Evolutionary conservation across 53 echinoderm and acorn worm species (phyloP).

Genomic region (Patiria pectinifera): DNA sequence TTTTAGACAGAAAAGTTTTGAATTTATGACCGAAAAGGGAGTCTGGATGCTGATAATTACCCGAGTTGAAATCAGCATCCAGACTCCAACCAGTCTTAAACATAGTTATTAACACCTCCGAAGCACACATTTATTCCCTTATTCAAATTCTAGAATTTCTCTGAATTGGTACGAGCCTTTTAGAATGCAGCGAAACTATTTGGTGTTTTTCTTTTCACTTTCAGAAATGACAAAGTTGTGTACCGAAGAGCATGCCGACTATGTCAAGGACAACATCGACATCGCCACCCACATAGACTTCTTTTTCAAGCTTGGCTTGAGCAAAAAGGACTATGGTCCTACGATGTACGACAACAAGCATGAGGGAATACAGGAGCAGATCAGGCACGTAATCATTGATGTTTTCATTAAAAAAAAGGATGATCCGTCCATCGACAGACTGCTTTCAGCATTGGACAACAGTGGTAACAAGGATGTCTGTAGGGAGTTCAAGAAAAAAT

Average conservation of each 20-base stretch:
- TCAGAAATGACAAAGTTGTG: background rate
- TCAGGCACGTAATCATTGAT: background rate
- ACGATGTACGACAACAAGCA: background rate
- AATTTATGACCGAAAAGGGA: too few relatives aligned
- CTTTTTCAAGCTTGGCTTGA: background rate
- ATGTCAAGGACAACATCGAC: constrained; percentile 11
- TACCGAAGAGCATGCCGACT: background rate
- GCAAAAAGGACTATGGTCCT: background rate
- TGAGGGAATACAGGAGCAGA: background rate
- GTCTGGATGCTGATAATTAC: too few relatives aligned
- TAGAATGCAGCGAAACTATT: background rate
- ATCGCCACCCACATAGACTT: background rate
- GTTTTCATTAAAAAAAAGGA: background rate
- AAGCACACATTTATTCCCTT: too few relatives aligned
- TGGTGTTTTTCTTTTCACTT: background rate
- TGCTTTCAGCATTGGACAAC: background rate
- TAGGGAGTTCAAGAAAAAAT: background rate
- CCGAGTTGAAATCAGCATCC: too few relatives aligned
- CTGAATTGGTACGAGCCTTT: too few relatives aligned
- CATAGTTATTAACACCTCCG: too few relatives aligned
- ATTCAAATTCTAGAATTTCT: too few relatives aligned
- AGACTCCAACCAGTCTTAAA: too few relatives aligned
- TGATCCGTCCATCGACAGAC: background rate
- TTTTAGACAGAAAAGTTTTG: too few relatives aligned
- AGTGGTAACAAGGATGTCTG: background rate